Conservation (phyloP, 2,113 vertebrate species). For the Leucosticte australis region DNA sequence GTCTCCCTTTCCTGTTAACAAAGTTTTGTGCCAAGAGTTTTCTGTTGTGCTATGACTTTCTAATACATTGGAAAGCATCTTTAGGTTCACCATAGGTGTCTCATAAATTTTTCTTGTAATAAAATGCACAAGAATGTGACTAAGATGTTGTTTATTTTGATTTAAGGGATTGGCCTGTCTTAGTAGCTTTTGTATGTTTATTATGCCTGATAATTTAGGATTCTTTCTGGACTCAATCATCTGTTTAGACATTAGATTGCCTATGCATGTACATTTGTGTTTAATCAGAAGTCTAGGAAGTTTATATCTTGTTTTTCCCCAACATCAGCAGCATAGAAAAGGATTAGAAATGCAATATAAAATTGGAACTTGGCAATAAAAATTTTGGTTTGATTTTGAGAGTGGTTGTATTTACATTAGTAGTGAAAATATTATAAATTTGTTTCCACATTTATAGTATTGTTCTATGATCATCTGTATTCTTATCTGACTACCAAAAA, state of each 20-base stretch:
- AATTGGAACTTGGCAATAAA: background rate
- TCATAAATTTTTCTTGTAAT: background rate
- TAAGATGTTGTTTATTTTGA: background rate
- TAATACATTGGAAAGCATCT: background rate
- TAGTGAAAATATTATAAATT: background rate
- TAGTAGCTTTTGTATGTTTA: background rate
- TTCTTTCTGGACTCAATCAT: background rate
- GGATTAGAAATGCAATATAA: background rate
- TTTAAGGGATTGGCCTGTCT: background rate
- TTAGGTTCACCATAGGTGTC: background rate
- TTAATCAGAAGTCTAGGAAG: background rate
- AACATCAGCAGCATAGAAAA: background rate
- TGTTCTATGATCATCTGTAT: constrained; percentile 18
- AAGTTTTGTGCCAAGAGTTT: background rate
- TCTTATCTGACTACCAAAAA: constrained; percentile 47
- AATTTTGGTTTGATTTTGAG: background rate
- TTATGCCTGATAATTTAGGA: background rate
- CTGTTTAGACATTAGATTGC: background rate
- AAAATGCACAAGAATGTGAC: background rate
- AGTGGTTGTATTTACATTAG: background rate
- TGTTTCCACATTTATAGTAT: background rate
- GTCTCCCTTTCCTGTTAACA: background rate
- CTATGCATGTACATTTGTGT: background rate
- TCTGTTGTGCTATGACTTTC: background rate
- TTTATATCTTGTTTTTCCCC: background rate